These are phyloP conservation scores for Pao palembangensis DNA, from an alignment of 2,113 vertebrate genomes.

Conservation along the genomic window DNA sequence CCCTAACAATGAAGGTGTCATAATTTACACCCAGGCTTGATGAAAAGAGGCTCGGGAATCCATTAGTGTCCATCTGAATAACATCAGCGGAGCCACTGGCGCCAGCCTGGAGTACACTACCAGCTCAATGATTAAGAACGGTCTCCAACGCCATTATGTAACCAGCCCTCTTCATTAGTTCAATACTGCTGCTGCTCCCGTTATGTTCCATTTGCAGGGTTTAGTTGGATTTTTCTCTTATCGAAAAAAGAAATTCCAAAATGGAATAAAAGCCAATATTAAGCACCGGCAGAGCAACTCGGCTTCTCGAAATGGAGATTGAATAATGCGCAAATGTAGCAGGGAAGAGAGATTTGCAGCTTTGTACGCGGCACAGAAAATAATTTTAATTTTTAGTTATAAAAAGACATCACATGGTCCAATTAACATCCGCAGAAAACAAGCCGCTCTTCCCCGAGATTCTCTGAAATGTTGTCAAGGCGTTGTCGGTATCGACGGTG, in stretches of 20 bases:
- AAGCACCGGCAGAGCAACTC: constrained; percentile 10
- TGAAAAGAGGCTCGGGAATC: constrained; percentile 49
- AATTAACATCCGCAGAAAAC: constrained; percentile 54
- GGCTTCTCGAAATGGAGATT: constrained; percentile 19
- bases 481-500: constrained; percentile 39
- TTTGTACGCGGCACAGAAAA: constrained; percentile 21
- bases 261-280: constrained; percentile 47
- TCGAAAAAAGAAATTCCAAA: constrained; percentile 9
- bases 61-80: constrained; percentile 66
- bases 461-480: constrained; percentile 41
- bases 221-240: constrained; percentile 5
- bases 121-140: constrained; percentile 55
- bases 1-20: constrained; percentile 24
- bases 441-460: constrained; percentile 22
- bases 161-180: constrained; percentile 33
- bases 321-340: constrained; percentile 28
- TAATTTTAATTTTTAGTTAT: constrained; percentile 13
- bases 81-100: constrained; percentile 51
- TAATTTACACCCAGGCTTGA: constrained; percentile 59
- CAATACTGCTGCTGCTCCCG: constrained; percentile 10
- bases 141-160: constrained; percentile 52
- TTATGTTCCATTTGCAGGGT: constrained; percentile 4
- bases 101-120: constrained; percentile 36
- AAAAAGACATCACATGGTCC: constrained; percentile 37
- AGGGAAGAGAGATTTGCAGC: constrained; percentile 6